Base-by-base conservation (phyloP, 1,140 invertebrate species). In the Magallana angulata region DNA sequence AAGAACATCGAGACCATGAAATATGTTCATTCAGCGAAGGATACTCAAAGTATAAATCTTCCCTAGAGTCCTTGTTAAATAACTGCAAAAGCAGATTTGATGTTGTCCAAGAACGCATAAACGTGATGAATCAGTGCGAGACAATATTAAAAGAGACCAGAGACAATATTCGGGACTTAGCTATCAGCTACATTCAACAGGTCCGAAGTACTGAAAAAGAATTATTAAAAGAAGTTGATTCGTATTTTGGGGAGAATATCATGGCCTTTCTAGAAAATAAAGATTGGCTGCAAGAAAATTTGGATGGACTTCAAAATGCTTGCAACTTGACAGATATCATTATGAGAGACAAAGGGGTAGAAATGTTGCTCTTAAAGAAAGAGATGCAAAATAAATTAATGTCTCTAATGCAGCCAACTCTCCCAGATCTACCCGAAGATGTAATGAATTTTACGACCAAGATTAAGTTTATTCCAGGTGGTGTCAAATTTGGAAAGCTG, bases 1-100 rank as follows among this genome's bases (percentile, higher is more conserved):
- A 94, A 82, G 92, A 94, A 86, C 94, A 95, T 87, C 91, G 92
- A 36, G 93, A 94, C 84, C 95, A 95, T 89, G 94, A 95, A 48
- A 93, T 95, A 56, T 93, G 92, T 83, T 94, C 94, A 11, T 94
- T 95, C 83, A 93, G 85, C 24, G 93, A 94, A 64, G 94, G 93
- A 30, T 92, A 93, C 71, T 82, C 89, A 36, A 93, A 94, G 84
- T 92, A 94, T 86, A 92, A 92, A 86, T 87, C 62, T 59, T 85
- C 89, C 2, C 85, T 95, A 59, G 92, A 94, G 64, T 80, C 84
- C 12, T 89, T 94, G 81, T 62, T 95, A 16, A 86, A 88, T 16
- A 60, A 90, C 30, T 92, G 94, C 80, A 91, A 91, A 85, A 89
- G 90, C 7, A 89, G 93, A 12, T 81, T 94, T 12, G 84, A 62